phyloP scores from a whole-genome alignment of 2,797 vertebrate genomes.

The Lithobates sylvaticus region DNA sequence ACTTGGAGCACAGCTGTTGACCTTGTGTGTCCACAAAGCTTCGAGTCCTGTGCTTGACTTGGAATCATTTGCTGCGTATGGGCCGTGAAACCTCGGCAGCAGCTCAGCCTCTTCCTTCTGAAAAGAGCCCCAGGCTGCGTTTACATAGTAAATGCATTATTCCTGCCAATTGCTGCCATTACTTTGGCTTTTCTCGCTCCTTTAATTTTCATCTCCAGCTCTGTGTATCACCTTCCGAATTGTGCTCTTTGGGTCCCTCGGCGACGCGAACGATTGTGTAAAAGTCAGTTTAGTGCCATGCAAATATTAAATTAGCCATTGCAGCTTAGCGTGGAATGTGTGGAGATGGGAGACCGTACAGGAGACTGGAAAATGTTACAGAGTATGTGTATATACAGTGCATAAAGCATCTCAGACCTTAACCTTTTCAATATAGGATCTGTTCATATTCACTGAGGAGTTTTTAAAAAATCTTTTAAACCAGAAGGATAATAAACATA shows the following conservation, averaged over 20 bases:
- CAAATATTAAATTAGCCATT: conserved; percentile 77
- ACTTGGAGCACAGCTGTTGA: conserved; percentile 69
- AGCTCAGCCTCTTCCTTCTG: conserved; percentile 62
- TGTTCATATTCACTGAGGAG: conserved; percentile 63
- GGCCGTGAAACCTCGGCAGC: conserved; percentile 66
- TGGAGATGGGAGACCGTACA: conserved; percentile 71
- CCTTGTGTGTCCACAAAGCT: conserved; percentile 66
- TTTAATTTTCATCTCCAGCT: conserved; percentile 70
- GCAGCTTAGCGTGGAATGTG: conserved; percentile 72
- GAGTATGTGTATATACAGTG: conserved; percentile 64
- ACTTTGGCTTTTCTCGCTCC: conserved; percentile 63
- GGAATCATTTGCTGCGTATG: conserved; percentile 69
- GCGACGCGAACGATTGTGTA: conserved; percentile 66
- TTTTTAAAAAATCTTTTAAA: conserved; percentile 61
- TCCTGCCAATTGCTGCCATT: conserved; percentile 66
- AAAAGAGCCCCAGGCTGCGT: conserved; percentile 64
- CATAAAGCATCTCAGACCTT: conserved; percentile 63
- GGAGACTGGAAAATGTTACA: conserved; percentile 70
- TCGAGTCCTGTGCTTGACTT: conserved; percentile 65
- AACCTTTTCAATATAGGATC: conserved; percentile 60
- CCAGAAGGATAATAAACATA: conserved; percentile 67
- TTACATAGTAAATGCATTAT: conserved; percentile 66
- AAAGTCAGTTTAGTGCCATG: conserved; percentile 68
- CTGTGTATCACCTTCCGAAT: conserved; percentile 70
- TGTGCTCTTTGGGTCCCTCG: conserved; percentile 63